Evolutionary conservation across 2,888 invertebrate species (phyloP), one percentile per base, ranked within the genome.

Genomic region (Altica lythri): DNA sequence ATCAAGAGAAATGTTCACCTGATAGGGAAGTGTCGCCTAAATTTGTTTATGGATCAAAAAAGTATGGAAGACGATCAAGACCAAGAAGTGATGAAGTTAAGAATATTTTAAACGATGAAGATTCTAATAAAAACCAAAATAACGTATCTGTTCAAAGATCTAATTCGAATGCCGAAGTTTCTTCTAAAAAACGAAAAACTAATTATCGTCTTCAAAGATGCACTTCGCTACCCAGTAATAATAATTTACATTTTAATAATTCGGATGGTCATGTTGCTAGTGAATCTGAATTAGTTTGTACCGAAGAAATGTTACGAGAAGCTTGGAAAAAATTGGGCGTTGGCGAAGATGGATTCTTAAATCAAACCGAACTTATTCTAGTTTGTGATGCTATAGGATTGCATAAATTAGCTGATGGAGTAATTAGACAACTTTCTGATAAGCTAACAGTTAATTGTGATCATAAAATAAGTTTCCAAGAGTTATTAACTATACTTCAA

Each of bases 21-120:
- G 86, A 84, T 59, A 80, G 87, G 29, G 89, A 88, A 75, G 84
- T 87, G 8, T 86, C 85, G 1, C 89, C 89, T 2, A 87, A 86
- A 69, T 83, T 85, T 61, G 83, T 88, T 0, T 85, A 85, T 66
- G 89, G 89, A 1, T 81, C 85, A 16, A 89, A 89, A 70, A 88
- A 88, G 71, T 89, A 89, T 75, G 89, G 89, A 0, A 79, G 89
- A 0, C 79, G 88, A 38, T 87, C 88, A 2, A 79, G 86, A 30
- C 88, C 88, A 0, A 80, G 80, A 58, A 72, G 69, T 35, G 74
- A 77, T 35, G 74, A 73, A 42, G 67, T 72, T 19, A 74, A 74
- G 10, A 34, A 62, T 37, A 56, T 63, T 71, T n/a, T n/a, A n/a
- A 73, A 72, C 34, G 77, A 60, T 74, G 77, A 70, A 69, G 79